These are phyloP conservation scores for Erynnis tages DNA, from an alignment of 2,888 invertebrate species.

Conservation along the genomic window DNA sequence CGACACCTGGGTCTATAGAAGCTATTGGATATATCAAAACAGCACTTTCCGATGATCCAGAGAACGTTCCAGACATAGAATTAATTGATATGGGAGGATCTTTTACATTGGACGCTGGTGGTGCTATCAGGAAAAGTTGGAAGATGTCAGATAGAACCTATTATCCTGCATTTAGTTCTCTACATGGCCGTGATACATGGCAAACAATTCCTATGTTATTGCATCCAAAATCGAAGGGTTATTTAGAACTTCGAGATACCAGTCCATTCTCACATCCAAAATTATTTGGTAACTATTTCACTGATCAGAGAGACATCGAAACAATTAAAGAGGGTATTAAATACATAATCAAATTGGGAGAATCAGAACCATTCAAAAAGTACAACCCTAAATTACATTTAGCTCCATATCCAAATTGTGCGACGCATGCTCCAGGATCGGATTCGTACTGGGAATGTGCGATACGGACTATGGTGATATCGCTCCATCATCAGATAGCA, in stretches of 20 bases:
- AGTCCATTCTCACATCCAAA: slow-evolving; percentile 89
- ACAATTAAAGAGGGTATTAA: slow-evolving; percentile 83
- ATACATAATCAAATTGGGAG: slow-evolving; percentile 79
- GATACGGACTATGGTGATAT: slow-evolving; percentile 78
- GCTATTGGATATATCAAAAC: slow-evolving; percentile 84
- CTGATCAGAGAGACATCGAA: slow-evolving; percentile 83
- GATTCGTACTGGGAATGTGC: slow-evolving; percentile 88
- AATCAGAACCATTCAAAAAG: slow-evolving; percentile 82
- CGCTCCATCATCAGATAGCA: slow-evolving; percentile 82
- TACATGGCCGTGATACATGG: slow-evolving; percentile 82
- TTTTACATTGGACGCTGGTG: slow-evolving; percentile 82
- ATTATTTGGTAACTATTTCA: slow-evolving; percentile 90
- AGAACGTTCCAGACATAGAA: slow-evolving; percentile 84
- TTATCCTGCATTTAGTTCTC: slow-evolving; percentile 74
- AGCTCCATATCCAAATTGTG: slow-evolving; percentile 78
- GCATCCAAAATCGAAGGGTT: slow-evolving; percentile 88
- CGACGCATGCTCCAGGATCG: slow-evolving; percentile 66
- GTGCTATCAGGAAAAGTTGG: slow-evolving; percentile 74
- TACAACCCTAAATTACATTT: slow-evolving; percentile 79
- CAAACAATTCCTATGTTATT: slow-evolving; percentile 86
- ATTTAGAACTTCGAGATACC: slow-evolving; percentile 85
- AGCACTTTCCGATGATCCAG: slow-evolving; percentile 73
- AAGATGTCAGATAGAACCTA: slow-evolving; percentile 82
- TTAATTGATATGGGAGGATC: slow-evolving; percentile 84
- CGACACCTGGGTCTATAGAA: slow-evolving; percentile 85